Evolutionary conservation across 2,888 invertebrate species (phyloP).

Genomic region (Eupithecia centaureata): DNA sequence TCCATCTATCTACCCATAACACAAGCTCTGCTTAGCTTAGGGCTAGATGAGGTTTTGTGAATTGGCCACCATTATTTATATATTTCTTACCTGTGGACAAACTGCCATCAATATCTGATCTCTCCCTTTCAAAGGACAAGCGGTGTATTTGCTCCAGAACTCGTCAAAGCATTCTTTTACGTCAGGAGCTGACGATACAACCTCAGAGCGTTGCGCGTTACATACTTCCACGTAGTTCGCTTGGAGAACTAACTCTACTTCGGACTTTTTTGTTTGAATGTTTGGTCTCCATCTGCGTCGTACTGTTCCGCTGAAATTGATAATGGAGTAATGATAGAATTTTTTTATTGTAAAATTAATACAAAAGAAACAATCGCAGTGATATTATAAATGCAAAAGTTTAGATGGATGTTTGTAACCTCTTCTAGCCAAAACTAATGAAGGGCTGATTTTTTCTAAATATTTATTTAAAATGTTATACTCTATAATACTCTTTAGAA

Average conservation of each 20-base stretch:
- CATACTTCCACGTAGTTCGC: slow-evolving; percentile 89
- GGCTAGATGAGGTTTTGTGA: no score
- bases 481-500: no score
- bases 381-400: not conserved
- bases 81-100: slow-evolving; percentile 92
- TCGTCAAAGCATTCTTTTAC: slow-evolving; percentile 87
- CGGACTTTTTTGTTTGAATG: slow-evolving; percentile 83
- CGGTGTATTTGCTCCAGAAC: slow-evolving; percentile 88
- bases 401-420: no score
- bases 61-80: no score
- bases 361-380: no score
- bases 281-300: slow-evolving; percentile 89
- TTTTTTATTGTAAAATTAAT: not conserved
- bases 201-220: slow-evolving; percentile 75
- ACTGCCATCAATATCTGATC: slow-evolving; percentile 91
- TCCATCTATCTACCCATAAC: no score
- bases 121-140: slow-evolving; percentile 87
- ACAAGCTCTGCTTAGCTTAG: no score
- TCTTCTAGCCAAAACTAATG: no score
- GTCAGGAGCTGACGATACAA: slow-evolving; percentile 85
- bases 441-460: no score
- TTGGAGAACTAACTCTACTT: slow-evolving; percentile 88
- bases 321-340: not conserved
- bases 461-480: no score
- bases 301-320: slow-evolving; percentile 87